phyloP scores from a whole-genome alignment of 2,888 invertebrate genomes.

The Cheilosia urbana region DNA sequence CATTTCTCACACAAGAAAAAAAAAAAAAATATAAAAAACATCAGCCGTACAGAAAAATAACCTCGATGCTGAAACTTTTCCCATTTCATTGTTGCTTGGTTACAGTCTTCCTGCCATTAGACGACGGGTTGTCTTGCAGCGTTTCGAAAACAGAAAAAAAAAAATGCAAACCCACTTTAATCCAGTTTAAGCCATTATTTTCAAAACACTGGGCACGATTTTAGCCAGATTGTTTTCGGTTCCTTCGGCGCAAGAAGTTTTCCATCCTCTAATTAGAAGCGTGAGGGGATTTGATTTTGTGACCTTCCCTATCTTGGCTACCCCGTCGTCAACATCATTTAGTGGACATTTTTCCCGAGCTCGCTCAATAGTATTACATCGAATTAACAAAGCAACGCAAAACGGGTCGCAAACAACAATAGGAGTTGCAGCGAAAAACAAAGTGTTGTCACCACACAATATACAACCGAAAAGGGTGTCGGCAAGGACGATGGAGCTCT shows the following conservation, averaged over 20 bases:
- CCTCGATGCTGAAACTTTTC: constrained; percentile 68
- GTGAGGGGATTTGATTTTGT: constrained; percentile 69
- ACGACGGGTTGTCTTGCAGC: neutral
- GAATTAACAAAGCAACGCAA: constrained; percentile 64
- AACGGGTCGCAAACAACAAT: constrained; percentile 60
- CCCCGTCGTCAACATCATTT: constrained; percentile 51
- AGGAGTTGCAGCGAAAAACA: constrained; percentile 34
- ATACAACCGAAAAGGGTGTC: constrained; percentile 12
- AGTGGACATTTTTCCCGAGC: constrained; percentile 43
- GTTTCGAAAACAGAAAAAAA: too few species aligned
- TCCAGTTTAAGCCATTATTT: constrained; percentile 73
- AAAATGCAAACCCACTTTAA: constrained; percentile 58
- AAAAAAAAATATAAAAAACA: constrained; percentile 4
- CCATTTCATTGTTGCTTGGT: constrained; percentile 53
- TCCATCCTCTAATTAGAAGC: constrained; percentile 64
- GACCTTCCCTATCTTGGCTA: constrained; percentile 10
- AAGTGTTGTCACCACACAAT: constrained; percentile 1
- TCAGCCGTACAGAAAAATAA: constrained; percentile 9
- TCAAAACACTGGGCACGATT: constrained; percentile 74
- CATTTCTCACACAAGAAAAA: constrained; percentile 21
- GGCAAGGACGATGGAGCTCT: constrained; percentile 39
- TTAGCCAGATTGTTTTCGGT: constrained; percentile 71
- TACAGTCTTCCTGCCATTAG: neutral
- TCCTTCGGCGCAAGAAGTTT: constrained; percentile 35
- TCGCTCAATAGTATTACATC: constrained; percentile 61